phyloP scores from a whole-genome alignment of 2,113 vertebrate genomes.

The Anhinga anhinga region DNA sequence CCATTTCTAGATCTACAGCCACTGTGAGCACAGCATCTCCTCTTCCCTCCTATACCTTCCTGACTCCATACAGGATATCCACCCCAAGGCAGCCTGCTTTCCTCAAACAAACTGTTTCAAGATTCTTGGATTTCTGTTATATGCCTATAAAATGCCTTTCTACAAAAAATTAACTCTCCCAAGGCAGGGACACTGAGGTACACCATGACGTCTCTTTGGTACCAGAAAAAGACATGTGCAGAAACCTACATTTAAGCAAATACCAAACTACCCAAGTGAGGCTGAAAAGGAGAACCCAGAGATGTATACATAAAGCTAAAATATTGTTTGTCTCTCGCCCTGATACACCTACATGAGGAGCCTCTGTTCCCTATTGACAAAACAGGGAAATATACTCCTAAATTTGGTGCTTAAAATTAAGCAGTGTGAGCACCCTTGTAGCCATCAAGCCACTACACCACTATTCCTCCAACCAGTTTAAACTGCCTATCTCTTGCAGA shows the following conservation, averaged over 20 bases:
- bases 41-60: slow-evolving; percentile 49
- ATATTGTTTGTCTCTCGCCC: not conserved
- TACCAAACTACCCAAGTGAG: not conserved
- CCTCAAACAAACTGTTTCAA: slow-evolving; percentile 26
- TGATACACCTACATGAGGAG: not conserved
- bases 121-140: slow-evolving; percentile 17
- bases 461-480: not conserved
- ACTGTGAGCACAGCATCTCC: slow-evolving; percentile 19
- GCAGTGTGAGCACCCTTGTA: not conserved
- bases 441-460: not conserved
- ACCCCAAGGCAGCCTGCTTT: slow-evolving; percentile 33
- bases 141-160: not conserved
- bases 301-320: not conserved
- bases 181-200: not conserved
- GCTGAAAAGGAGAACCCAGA: not conserved
- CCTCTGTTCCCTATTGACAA: not conserved
- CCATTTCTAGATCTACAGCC: slow-evolving; percentile 33
- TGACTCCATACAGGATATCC: slow-evolving; percentile 58
- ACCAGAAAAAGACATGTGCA: not conserved
- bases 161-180: not conserved
- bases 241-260: not conserved
- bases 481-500: not conserved
- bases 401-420: not conserved
- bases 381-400: not conserved
- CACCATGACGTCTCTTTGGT: not conserved